These are phyloP conservation scores for Tinea trinotella DNA, from an alignment of 2,888 invertebrate species.

Conservation along the genomic window DNA sequence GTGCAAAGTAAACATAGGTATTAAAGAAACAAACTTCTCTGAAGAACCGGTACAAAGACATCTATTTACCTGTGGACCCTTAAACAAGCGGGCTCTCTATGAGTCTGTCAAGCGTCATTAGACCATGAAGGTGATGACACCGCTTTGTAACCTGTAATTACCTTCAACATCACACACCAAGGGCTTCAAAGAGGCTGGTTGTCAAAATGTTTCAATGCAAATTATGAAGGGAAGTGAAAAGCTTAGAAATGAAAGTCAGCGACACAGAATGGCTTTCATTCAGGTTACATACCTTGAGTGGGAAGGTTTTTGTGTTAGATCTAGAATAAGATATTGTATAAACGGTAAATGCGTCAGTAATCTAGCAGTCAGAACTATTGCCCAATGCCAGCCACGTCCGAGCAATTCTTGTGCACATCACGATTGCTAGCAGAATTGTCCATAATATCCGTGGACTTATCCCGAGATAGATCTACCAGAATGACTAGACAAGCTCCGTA, in stretches of 20 bases:
- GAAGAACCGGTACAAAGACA: conserved; percentile 14
- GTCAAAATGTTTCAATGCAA: not conserved
- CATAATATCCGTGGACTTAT: conserved; percentile 14
- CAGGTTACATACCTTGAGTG: conserved; percentile 9
- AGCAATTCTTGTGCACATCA: conserved; percentile 16
- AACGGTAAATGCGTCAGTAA: conserved; percentile 15
- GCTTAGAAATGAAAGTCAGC: not conserved
- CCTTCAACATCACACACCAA: not conserved
- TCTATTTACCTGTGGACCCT: conserved; percentile 18
- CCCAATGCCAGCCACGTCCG: conserved; percentile 15
- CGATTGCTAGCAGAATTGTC: conserved; percentile 17
- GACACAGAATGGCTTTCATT: conserved; percentile 4
- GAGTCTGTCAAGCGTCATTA: conserved; percentile 18
- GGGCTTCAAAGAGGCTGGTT: not conserved
- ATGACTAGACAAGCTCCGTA: conserved; percentile 17
- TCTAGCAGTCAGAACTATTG: conserved; percentile 14
- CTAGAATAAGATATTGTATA: conserved; percentile 12
- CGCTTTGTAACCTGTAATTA: conserved; percentile 2
- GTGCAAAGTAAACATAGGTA: conserved; percentile 9
- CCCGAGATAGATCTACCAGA: conserved; percentile 16
- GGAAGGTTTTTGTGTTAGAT: conserved; percentile 13
- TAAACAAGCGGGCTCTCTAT: conserved; percentile 14
- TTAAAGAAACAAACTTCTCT: conserved; percentile 7
- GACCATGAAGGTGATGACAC: conserved; percentile 4
- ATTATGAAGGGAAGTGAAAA: not conserved